Evolutionary conservation across 2,113 vertebrate genomes (phyloP).

Genomic region (Chauna torquata): DNA sequence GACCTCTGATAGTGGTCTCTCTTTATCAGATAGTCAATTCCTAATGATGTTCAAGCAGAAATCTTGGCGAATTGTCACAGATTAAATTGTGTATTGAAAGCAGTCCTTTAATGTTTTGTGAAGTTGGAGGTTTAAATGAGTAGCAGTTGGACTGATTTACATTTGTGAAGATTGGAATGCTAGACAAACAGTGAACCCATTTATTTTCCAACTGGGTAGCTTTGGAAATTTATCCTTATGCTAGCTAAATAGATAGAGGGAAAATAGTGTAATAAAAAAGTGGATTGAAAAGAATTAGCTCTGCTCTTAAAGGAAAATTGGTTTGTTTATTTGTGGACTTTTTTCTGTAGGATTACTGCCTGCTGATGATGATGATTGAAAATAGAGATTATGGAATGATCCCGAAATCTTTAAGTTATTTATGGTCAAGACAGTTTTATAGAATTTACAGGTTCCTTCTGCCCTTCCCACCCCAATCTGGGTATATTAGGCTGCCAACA

Average conservation of each 20-base stretch:
- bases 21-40: conserved; percentile 87
- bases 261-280: conserved; percentile 82
- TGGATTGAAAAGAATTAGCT: conserved; percentile 84
- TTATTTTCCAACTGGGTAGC: conserved; percentile 83
- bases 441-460: conserved; percentile 4
- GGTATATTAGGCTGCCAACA: not conserved
- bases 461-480: not conserved
- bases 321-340: conserved; percentile 78
- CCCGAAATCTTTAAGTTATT: conserved; percentile 59
- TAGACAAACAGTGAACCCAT: conserved; percentile 82
- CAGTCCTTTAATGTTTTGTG: conserved; percentile 84
- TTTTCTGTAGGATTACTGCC: conserved; percentile 71
- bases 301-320: conserved; percentile 82
- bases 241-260: conserved; percentile 79
- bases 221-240: conserved; percentile 85
- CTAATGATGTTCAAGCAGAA: conserved; percentile 79
- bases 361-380: conserved; percentile 68
- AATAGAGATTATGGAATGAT: conserved; percentile 57
- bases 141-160: conserved; percentile 81
- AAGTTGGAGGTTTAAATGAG: conserved; percentile 82
- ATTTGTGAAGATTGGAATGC: conserved; percentile 84
- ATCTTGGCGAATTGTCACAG: conserved; percentile 80
- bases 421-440: conserved; percentile 32
- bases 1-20: conserved; percentile 74
- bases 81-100: conserved; percentile 84